These are phyloP conservation scores for Aphelinus certus DNA, from an alignment of 1,140 invertebrate genomes.

Conservation along the genomic window DNA sequence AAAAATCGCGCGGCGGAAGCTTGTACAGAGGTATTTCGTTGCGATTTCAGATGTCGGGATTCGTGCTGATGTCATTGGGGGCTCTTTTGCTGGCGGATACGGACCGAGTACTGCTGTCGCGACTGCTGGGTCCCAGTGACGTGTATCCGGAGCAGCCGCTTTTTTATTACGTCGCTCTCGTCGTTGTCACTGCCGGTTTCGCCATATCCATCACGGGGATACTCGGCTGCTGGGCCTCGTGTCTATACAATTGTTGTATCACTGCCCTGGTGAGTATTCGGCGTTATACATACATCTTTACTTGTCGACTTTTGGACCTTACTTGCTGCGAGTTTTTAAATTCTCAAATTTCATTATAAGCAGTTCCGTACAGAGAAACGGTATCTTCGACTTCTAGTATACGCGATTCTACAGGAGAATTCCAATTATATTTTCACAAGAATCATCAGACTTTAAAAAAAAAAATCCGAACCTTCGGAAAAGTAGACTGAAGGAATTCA, in stretches of 20 bases:
- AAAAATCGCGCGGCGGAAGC: neutral
- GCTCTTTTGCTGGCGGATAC: conserved; percentile 76
- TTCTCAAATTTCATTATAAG: neutral
- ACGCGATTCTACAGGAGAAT: no score
- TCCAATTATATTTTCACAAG: no score
- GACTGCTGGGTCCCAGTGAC: conserved; percentile 69
- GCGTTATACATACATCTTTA: neutral
- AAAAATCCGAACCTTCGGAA: no score
- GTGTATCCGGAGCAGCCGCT: conserved; percentile 71
- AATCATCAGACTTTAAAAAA: no score
- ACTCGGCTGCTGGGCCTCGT: conserved; percentile 82
- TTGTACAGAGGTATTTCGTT: conserved; percentile 13
- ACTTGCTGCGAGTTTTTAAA: neutral
- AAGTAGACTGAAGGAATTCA: no score
- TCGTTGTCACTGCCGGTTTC: conserved; percentile 72
- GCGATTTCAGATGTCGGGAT: conserved; percentile 72
- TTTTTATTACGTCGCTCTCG: conserved; percentile 78
- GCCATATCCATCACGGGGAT: conserved; percentile 73
- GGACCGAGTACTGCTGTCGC: conserved; percentile 74
- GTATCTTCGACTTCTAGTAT: no score
- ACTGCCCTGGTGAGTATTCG: conserved; percentile 71
- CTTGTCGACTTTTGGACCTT: no score
- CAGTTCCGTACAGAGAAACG: no score
- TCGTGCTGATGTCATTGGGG: conserved; percentile 74
- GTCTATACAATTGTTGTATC: conserved; percentile 76